Evolutionary conservation across 2,888 invertebrate species (phyloP), one percentile per base, ranked within the genome.

Genomic region (Argyresthia albistria): DNA sequence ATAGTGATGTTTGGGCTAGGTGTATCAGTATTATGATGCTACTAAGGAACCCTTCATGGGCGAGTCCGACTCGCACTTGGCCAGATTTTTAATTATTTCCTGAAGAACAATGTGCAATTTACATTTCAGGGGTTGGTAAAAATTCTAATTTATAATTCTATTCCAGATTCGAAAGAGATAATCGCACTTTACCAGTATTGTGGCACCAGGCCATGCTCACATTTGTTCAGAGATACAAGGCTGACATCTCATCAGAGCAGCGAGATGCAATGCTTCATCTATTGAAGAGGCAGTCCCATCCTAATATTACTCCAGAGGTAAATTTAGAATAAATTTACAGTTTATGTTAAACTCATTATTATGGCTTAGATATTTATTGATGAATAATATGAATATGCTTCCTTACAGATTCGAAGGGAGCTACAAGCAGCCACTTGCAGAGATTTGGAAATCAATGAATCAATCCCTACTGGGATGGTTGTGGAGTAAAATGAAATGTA

Each of bases 141-240:
- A 39, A 39, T 39, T 25, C 25, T 39, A 39, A 43, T 43, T 14
- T 35, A 54, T 11, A 4, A 39, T 39, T 64, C 55, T 58, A 39
- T 73, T 72, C 50, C 67, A 96, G 97, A 69, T 97, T 98, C 77
- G 92, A 94, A 73, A 89, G 89, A 58, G 98, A 98, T 68, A 83
- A 87, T 50, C 90, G 97, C 53, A 92, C 92, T 61, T 87, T 99
- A 69, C 99, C 99, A 1, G 97, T 99, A 4, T 78, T 99, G 55
- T 99, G 99, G 99, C 98, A 99, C 79, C 99, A 99, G 76, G 92
- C 96, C 45, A 87, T 99, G 43, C 82, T 99, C 53, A 95, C 97
- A 6, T 98, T 99, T 88, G 94, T 94, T 0, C 97, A 99, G 80
- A 90, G 97, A 50, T 99, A 99, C 79, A 98, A 98, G 80, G 93